A percentile compares a stretch with the other conserved stretches of the same genome.
phyloP scores from a whole-genome alignment of 2,113 vertebrate genomes.

The Takifugu bimaculatus region DNA sequence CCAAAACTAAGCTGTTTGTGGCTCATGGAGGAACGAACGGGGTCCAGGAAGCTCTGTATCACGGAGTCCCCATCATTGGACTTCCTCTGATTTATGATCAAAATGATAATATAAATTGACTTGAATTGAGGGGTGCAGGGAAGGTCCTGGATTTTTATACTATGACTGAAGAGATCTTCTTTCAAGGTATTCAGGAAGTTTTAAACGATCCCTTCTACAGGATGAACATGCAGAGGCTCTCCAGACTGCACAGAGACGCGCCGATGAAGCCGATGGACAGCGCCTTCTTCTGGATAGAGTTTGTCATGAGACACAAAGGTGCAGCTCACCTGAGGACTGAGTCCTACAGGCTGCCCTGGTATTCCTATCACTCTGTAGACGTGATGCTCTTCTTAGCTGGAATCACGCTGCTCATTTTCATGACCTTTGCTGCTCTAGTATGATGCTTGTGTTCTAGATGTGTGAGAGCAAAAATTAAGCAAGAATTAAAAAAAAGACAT shows the following conservation, averaged over 20 bases:
- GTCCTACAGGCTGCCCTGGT: constrained; percentile 70
- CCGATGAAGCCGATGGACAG: constrained; percentile 62
- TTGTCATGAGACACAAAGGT: constrained; percentile 73
- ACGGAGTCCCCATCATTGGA: constrained; percentile 64
- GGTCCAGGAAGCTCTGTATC: constrained; percentile 70
- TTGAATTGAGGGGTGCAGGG: constrained; percentile 58
- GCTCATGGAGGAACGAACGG: constrained; percentile 70
- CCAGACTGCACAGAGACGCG: constrained; percentile 66
- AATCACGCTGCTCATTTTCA: constrained; percentile 21
- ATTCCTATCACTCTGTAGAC: constrained; percentile 66
- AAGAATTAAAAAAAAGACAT: constrained; percentile 17
- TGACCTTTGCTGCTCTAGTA: constrained; percentile 6
- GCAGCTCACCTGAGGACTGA: constrained; percentile 67
- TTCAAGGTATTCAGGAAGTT: constrained; percentile 58
- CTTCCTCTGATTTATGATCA: constrained; percentile 69
- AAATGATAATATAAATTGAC: constrained; percentile 65
- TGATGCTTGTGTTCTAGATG: constrained; percentile 22
- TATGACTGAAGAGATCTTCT: constrained; percentile 44
- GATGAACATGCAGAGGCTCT: constrained; percentile 70
- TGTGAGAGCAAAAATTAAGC: constrained; percentile 20
- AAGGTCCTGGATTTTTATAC: constrained; percentile 40
- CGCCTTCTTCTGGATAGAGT: constrained; percentile 76
- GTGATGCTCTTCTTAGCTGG: constrained; percentile 47
- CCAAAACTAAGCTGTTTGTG: constrained; percentile 64
- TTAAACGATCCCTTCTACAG: constrained; percentile 66